Base-by-base conservation (phyloP, 2,113 vertebrate species). In the Pterocles orientalis region DNA sequence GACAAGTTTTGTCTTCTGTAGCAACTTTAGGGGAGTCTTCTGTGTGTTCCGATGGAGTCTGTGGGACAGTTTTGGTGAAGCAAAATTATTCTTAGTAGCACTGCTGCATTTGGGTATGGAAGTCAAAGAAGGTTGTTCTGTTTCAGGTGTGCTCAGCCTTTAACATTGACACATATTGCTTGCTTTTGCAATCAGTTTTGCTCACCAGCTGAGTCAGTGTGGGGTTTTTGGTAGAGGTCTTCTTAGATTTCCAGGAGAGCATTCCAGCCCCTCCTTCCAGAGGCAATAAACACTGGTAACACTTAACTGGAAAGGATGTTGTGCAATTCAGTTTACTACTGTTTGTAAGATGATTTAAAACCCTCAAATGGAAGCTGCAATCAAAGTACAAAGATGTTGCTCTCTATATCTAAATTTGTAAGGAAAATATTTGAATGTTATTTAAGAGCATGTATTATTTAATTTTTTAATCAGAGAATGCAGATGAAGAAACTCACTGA, bases 131-230 rank as follows among this genome's bases (percentile, higher is more conserved):
- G 3, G 21, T 39, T 92, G 11, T 54, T 78, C 41, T 71, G 8
- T 51, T 65, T 12, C 75, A 65, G 9, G 7, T 33, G 18, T 34
- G 28, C 16, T 72, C 54, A 82, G 25, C 24, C 26, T 90, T 56
- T 92, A 60, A 82, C 12, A 53, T 5, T 66, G 58, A 36, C 0
- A 0, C 3, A 21, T 4, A 26, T 6, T 62, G 14, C n/a, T 45
- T 18, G 3, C 0, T 70, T 88, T 92, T 82, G 29, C 25, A 56
- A 64, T 3, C 6, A 21, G 17, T 43, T 86, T 79, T 85, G 23
- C 20, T 70, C 23, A 57, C 57, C 39, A 75, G 21, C 10, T 69
- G 20, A 73, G 51, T 54, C 23, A 54, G 15, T 1, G 0, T n/a
- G 21, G 7, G 5, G 2, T 56, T 65, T 76, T 71, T 71, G 9